phyloP scores from a whole-genome alignment of 1,140 invertebrate species.

The Linepithema humile region DNA sequence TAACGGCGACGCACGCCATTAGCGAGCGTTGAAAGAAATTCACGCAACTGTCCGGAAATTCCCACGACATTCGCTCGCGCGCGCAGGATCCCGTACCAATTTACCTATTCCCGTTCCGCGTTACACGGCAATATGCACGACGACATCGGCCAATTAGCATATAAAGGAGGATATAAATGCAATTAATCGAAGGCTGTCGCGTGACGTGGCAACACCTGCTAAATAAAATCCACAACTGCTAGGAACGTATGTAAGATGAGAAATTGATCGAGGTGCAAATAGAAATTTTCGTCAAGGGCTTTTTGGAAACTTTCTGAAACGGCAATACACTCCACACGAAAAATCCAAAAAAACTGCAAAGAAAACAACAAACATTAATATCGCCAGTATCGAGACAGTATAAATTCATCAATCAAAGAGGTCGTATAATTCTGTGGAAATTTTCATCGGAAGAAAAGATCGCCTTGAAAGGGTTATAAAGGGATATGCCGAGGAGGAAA shows the following conservation, averaged over 20 bases:
- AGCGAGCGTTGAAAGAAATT: constrained; percentile 22
- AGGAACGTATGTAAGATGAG: neutral
- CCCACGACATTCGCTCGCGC: constrained; percentile 32
- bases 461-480: constrained; percentile 47
- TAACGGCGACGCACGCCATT: neutral
- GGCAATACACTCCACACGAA: neutral
- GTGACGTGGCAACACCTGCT: neutral
- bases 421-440: constrained; percentile 12
- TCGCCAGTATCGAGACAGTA: neutral
- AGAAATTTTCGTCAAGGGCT: neutral
- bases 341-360: no score
- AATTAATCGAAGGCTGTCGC: constrained; percentile 36
- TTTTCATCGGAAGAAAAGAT: constrained; percentile 3
- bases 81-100: constrained; percentile 12
- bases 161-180: constrained; percentile 41
- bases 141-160: constrained; percentile 47
- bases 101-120: constrained; percentile 16
- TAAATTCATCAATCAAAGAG: constrained; percentile 25
- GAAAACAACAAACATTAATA: no score
- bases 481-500: constrained; percentile 35
- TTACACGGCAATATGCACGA: constrained; percentile 1
- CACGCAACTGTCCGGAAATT: constrained; percentile 44
- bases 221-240: neutral
- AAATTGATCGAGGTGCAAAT: neutral
- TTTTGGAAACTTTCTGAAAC: neutral